Evolutionary conservation across 37 sponge, comb jelly and placozoan species (phyloP), one percentile per base, ranked within the genome.

Genomic region (Oopsacas minuta): DNA sequence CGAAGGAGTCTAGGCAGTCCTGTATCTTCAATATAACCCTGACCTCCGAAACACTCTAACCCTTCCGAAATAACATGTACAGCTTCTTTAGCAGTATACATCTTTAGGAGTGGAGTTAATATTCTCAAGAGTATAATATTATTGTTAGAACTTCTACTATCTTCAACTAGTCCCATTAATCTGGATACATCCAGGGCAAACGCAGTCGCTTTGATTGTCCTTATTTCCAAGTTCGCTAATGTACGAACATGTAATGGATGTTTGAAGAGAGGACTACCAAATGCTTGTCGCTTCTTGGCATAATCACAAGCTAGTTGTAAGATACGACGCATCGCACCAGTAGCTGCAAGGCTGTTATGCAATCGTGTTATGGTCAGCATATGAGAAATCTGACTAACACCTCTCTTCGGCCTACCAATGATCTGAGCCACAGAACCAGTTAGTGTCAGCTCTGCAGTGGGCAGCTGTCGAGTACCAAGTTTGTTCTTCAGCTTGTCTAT

Each of bases 11-110:
- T 85, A 8, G 98, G 98, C 36, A 97, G 87, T 23, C 98, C 95
- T 35, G 93, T 97, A 53, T 94, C 95, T 81, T 97, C 98, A n/a
- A 97, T 87, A 84, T 97, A 97, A 1, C 98, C 98, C 36, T 88
- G 92, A 28, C 98, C 98, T 28, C 98, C 98, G 88, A 97, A 93
- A 35, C 90, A 87, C 88, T 97, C 98, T 84, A 97, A 81, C 7
- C 92, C 94, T 35, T 97, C 98, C 15, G 95, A 94, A 0, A 84
- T 82, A 37, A 90, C 52, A 0, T 86, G 36, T 0, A 97, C 86
- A 32, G 92, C 94, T 90, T 92, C 87, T 61, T 94, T 94, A 8
- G 92, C 98, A 22, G 98, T 97, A 90, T 94, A 94, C 30, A 97
- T 85, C 86, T 97, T 97, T 0, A 86, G 52, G 10, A 97, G 85